Conservation (phyloP, 2,113 vertebrate genomes). For the Symphodus melops region DNA sequence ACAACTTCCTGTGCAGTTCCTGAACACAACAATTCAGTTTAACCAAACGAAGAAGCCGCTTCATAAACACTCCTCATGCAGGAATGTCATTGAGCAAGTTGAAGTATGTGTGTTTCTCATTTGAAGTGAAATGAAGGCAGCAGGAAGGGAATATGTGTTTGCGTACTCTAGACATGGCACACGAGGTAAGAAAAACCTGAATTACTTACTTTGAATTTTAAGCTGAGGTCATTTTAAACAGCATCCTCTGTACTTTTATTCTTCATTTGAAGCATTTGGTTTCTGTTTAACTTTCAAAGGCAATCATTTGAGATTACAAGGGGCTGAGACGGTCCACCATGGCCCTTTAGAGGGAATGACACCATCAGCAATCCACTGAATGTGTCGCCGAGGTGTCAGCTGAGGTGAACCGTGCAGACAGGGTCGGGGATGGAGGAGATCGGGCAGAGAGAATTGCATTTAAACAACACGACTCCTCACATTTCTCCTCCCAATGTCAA, state of each 20-base stretch:
- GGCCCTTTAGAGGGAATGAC: slow-evolving; percentile 25
- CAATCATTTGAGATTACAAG: not conserved
- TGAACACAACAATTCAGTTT: not conserved
- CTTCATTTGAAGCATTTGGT: not conserved
- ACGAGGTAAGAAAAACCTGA: slow-evolving; percentile 31
- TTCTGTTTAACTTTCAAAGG: not conserved
- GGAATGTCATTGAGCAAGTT: slow-evolving; percentile 73
- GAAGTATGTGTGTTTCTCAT: not conserved
- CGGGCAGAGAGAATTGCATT: slow-evolving; percentile 15
- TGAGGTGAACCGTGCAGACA: slow-evolving; percentile 17
- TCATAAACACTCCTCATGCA: slow-evolving; percentile 47
- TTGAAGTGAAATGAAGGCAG: not conserved
- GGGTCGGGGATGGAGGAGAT: not conserved
- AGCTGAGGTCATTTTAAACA: not conserved
- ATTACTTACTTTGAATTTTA: not conserved
- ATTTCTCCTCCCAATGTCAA: slow-evolving; percentile 5
- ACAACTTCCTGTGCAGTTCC: not conserved
- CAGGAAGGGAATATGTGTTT: slow-evolving; percentile 1
- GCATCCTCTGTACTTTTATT: not conserved
- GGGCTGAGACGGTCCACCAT: not conserved
- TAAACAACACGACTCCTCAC: slow-evolving; percentile 58
- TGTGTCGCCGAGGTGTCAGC: slow-evolving; percentile 52
- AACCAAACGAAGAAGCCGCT: not conserved
- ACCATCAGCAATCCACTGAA: slow-evolving; percentile 37
- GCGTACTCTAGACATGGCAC: not conserved